These are phyloP conservation scores for Rhinoptilus africanus DNA, from an alignment of 2,113 vertebrate species.

Conservation along the genomic window DNA sequence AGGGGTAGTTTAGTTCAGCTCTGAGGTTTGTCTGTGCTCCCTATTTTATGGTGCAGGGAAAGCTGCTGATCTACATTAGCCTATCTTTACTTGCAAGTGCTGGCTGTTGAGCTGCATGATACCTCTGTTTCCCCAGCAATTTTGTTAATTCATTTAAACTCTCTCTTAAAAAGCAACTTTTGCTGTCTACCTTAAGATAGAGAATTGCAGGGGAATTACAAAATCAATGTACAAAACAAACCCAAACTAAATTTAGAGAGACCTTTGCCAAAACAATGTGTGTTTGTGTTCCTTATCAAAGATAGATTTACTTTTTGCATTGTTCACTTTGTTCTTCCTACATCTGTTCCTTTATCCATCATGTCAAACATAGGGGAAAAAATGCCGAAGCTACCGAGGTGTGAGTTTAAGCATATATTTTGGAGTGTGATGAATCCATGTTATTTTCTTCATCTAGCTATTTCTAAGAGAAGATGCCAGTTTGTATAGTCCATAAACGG, in stretches of 20 bases:
- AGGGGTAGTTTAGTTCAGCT: slow-evolving; percentile 13
- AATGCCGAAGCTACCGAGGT: not conserved
- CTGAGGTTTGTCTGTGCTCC: slow-evolving; percentile 5
- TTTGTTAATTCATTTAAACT: slow-evolving; percentile 22
- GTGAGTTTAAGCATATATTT: not conserved
- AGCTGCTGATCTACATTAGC: not conserved
- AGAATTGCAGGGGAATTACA: slow-evolving; percentile 30
- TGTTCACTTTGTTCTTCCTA: not conserved
- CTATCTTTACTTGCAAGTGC: not conserved
- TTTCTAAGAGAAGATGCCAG: not conserved
- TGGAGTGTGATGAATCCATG: not conserved
- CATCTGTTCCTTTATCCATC: not conserved
- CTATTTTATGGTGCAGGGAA: not conserved
- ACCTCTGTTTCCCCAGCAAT: slow-evolving; percentile 26
- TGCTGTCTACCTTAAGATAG: not conserved
- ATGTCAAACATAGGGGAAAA: not conserved
- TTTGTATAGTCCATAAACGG: not conserved
- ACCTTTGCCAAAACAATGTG: not conserved
- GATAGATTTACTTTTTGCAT: not conserved
- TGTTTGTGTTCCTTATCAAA: not conserved
- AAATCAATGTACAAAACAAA: slow-evolving; percentile 53
- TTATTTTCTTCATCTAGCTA: not conserved
- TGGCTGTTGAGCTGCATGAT: not conserved
- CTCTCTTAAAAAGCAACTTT: slow-evolving; percentile 37
- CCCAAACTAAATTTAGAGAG: slow-evolving; percentile 2